Evolutionary conservation across 1,140 invertebrate species (phyloP), one percentile per base, ranked within the genome.

Genomic region (Drosophila lacteicornis): DNA sequence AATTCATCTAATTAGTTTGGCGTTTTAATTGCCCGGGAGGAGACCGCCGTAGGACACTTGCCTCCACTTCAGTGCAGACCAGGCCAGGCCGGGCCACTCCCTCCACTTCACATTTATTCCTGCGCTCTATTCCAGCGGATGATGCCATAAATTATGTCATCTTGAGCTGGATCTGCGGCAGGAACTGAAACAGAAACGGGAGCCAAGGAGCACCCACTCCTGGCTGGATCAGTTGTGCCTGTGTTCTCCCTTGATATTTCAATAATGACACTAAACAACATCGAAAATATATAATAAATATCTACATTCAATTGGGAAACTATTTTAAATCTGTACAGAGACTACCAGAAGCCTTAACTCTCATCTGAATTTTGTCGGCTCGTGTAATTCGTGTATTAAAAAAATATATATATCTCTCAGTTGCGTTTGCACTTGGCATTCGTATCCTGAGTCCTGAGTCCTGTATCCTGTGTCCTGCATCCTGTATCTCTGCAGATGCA

Each of bases 1-100:
- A 88, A 88, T 88, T 81, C 81, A 85, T 90, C 85, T 88, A 88
- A 88, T 88, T 88, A 88, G 84, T 90, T 90, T 90, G 78, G 62
- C 78, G 81, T 85, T 88, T 85, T 88, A 85, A 88, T 85, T 88
- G 85, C 85, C 75, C 17, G 22, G 30, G 49, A 51, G 78, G 62
- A 78, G 53, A 40, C 69, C 84, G 80, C 84, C 75, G 56, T 65
- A 83, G 69, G 69, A 50, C 67, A 73, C 69, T 73, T 73, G 67
- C 49, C 66, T 71, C 27, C 33, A 38, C 22, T 74, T 45, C 56
- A 70, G 55, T 50, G 36, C 30, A 38, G 38, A 11, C 53, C 30
- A n/a, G 55, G 38, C 36, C 27, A 38, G 12, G 33, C 4, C 43
- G 11, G 12, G 12, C 25, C 9, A 13, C 9, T 17, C 19, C 30